These are phyloP conservation scores for Notoglanidium macrostoma DNA, from an alignment of 2,797 vertebrate species.

Conservation along the genomic window DNA sequence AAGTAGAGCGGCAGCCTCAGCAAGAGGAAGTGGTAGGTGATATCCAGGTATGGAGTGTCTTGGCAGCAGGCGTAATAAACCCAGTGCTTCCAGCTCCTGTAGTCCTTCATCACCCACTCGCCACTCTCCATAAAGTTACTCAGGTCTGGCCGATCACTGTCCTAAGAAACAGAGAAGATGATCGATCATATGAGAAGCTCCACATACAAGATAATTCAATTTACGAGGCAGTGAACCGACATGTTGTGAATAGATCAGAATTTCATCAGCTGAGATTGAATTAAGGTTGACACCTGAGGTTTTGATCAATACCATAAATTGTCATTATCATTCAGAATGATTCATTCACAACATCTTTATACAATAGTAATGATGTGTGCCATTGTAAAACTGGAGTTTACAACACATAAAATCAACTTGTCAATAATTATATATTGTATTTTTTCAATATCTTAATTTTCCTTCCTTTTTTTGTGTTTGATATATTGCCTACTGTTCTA, in stretches of 20 bases:
- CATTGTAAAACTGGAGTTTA: not conserved
- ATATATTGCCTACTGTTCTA: not conserved
- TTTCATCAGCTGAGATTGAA: not conserved
- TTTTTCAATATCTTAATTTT: not conserved
- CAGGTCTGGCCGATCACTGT: slow-evolving; percentile 86
- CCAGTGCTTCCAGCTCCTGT: slow-evolving; percentile 88
- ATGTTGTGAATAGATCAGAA: slow-evolving; percentile 10
- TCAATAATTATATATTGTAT: not conserved
- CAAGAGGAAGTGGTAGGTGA: slow-evolving; percentile 96
- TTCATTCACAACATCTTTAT: not conserved
- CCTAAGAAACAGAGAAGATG: slow-evolving; percentile 63
- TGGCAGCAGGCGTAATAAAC: slow-evolving; percentile 89
- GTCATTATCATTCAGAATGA: slow-evolving; percentile 7
- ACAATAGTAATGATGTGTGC: not conserved
- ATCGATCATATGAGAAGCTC: not conserved
- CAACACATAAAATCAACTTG: not conserved
- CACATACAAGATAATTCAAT: not conserved
- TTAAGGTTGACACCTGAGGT: not conserved
- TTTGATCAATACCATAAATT: not conserved
- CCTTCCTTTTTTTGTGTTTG: not conserved
- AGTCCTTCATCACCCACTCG: slow-evolving; percentile 93
- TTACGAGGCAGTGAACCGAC: not conserved
- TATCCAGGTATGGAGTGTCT: slow-evolving; percentile 87
- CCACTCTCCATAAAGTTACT: slow-evolving; percentile 96
- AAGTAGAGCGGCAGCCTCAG: slow-evolving; percentile 94